These are phyloP conservation scores for Buphagus erythrorhynchus DNA, from an alignment of 2,797 vertebrate genomes.

Conservation along the genomic window DNA sequence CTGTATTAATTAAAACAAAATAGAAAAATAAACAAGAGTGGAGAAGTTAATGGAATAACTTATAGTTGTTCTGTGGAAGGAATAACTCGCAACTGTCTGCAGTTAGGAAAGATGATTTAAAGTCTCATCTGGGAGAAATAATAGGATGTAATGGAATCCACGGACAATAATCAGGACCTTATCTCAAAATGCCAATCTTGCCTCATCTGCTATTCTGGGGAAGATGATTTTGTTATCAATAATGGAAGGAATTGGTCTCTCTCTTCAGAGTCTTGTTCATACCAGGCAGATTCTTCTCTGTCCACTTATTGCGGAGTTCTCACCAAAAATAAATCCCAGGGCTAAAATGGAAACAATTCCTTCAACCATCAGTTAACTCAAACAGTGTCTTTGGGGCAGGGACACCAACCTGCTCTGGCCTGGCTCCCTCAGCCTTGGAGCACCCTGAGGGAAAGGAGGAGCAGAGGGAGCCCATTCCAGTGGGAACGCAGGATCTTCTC, in stretches of 20 bases:
- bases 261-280: conserved; percentile 17
- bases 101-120: not conserved
- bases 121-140: conserved; percentile 5
- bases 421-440: not conserved
- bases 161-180: not conserved
- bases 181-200: conserved; percentile 35
- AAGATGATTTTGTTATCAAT: conserved; percentile 54
- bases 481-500: not conserved
- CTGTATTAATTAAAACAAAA: not conserved
- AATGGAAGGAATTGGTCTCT: conserved; percentile 19
- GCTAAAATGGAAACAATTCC: not conserved
- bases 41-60: not conserved
- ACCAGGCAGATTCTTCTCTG: not conserved
- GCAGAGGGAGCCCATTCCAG: not conserved
- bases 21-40: not conserved
- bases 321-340: not conserved
- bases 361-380: not conserved
- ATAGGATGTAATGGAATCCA: conserved; percentile 22
- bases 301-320: not conserved
- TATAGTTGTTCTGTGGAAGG: not conserved
- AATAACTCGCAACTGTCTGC: not conserved
- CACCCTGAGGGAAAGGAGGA: not conserved
- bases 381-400: not conserved
- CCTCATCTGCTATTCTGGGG: conserved; percentile 48
- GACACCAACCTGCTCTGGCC: not conserved